These are phyloP conservation scores for Euleptes europaea DNA, from an alignment of 2,113 vertebrate species.

Conservation along the genomic window DNA sequence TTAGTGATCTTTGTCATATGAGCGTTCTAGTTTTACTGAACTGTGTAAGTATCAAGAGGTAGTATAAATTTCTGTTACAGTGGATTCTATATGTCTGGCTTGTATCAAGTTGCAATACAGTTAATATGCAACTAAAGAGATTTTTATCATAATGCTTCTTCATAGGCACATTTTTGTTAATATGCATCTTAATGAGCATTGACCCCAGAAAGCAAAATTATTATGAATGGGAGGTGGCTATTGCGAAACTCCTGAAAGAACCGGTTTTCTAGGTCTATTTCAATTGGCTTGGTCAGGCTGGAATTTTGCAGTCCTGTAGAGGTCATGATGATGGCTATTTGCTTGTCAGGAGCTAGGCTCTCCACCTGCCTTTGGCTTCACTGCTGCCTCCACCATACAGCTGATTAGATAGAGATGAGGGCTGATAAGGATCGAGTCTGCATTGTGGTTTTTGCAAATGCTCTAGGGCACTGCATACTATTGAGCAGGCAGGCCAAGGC, in stretches of 20 bases:
- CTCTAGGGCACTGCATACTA: too few species aligned
- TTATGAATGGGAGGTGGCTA: neutral
- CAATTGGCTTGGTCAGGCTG: too few species aligned
- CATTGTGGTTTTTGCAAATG: too few species aligned
- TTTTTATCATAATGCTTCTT: neutral
- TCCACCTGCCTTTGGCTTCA: too few species aligned
- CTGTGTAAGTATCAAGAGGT: neutral
- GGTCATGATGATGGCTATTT: too few species aligned
- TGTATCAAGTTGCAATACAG: neutral
- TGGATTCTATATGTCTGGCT: neutral
- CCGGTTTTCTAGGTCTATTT: neutral
- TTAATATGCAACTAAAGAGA: neutral
- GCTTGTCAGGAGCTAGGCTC: too few species aligned
- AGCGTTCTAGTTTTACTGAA: constrained; percentile 46
- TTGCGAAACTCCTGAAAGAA: neutral
- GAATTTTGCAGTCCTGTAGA: neutral
- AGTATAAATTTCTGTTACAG: neutral
- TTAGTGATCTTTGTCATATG: constrained; percentile 27
- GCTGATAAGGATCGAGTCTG: too few species aligned
- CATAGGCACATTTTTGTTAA: neutral
- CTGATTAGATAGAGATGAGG: too few species aligned
- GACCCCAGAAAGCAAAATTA: neutral
- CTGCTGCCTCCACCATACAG: too few species aligned
- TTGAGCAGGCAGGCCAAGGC: too few species aligned
- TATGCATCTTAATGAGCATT: neutral